Evolutionary conservation across 2,888 invertebrate genomes (phyloP).

Genomic region (Melieria crassipennis): DNA sequence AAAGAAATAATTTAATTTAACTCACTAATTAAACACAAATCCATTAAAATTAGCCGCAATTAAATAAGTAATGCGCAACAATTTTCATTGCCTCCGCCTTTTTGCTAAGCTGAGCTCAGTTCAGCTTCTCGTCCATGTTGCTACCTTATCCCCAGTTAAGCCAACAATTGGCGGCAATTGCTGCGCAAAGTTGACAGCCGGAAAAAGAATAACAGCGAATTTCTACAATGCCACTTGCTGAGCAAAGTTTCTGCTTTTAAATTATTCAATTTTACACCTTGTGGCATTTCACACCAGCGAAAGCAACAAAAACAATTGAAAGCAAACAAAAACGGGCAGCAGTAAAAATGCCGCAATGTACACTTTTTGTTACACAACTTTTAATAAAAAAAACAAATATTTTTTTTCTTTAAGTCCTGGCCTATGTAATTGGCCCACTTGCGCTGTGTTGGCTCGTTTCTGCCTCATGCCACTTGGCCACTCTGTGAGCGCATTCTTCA

Average conservation of each 20-base stretch:
- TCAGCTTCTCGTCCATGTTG: conserved; percentile 29
- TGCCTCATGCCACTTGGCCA: conserved; percentile 7
- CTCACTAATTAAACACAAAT: conserved; percentile 56
- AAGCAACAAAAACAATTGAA: not conserved
- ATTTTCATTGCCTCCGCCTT: not conserved
- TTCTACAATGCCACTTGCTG: no score
- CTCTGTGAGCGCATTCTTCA: not conserved
- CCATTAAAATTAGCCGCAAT: conserved; percentile 62
- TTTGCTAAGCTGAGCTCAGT: no score
- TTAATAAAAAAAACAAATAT: conserved; percentile 3
- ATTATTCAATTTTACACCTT: conserved; percentile 63
- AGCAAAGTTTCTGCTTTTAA: conserved; percentile 49
- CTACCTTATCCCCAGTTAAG: not conserved
- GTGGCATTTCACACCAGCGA: conserved; percentile 50
- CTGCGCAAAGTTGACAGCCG: no score
- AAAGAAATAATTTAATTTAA: conserved; percentile 52
- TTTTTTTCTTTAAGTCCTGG: not conserved
- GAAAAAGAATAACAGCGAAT: no score
- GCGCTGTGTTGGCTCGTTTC: conserved; percentile 8
- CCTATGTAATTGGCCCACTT: no score
- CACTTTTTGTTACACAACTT: not conserved
- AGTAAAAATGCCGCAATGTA: not conserved
- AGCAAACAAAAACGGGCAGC: not conserved
- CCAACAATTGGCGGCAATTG: no score
- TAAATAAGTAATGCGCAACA: conserved; percentile 46